Evolutionary conservation across 2,113 vertebrate genomes (phyloP).

Genomic region (cat (Felis catus)): F.catus_Fca126_mat1.0 CM031421.1:98137001-98137500

Average conservation of each 20-base stretch:
- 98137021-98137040: background rate
- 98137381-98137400: slow-evolving; percentile 23
- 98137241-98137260: background rate
- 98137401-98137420: background rate
- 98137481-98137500: background rate
- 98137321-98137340: slow-evolving; percentile 13
- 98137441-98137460: background rate
- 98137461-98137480: background rate
- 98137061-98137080: background rate
- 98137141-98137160: slow-evolving; percentile 8
- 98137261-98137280: background rate
- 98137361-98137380: background rate
- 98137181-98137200: background rate
- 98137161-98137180: background rate
- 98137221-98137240: background rate
- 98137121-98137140: background rate
- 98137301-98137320: slow-evolving; percentile 48
- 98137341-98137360: background rate
- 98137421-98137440: background rate
- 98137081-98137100: background rate
- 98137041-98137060: background rate
- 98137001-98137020: background rate
- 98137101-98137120: background rate
- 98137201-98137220: background rate
- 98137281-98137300: background rate